These are phyloP conservation scores for Pogonomyrmex barbatus DNA, from an alignment of 1,140 invertebrate genomes.

Conservation along the genomic window DNA sequence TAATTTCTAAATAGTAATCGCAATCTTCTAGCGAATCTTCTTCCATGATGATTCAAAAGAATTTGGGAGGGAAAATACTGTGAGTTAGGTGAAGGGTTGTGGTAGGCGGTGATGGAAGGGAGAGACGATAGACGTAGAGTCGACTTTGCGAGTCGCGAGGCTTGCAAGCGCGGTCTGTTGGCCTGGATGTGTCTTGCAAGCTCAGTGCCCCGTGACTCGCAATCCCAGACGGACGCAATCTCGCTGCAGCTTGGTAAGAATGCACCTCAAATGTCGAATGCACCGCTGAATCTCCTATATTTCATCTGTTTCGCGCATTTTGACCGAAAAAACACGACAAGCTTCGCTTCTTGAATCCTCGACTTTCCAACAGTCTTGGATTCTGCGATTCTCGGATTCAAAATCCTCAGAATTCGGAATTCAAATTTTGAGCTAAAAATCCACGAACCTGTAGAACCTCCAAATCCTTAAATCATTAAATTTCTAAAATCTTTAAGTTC, in stretches of 20 bases:
- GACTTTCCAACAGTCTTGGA: constrained; percentile 9
- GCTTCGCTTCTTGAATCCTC: neutral
- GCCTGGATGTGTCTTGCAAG: constrained; percentile 81
- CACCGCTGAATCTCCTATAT: constrained; percentile 16
- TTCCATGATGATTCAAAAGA: constrained; percentile 2
- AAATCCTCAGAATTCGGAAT: neutral
- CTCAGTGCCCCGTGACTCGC: constrained; percentile 83
- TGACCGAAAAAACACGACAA: neutral
- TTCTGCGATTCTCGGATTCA: neutral
- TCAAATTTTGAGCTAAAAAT: neutral
- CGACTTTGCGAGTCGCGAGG: constrained; percentile 72
- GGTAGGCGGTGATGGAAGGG: constrained; percentile 57
- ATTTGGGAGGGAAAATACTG: constrained; percentile 48
- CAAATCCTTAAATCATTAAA: neutral
- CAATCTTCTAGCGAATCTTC: neutral
- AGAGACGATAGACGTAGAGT: constrained; percentile 70
- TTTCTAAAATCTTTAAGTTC: neutral
- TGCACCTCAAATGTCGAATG: neutral
- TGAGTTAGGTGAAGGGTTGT: constrained; percentile 40
- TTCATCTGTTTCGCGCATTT: constrained; percentile 15
- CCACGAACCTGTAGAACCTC: neutral
- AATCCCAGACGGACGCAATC: constrained; percentile 79
- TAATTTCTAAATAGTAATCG: neutral
- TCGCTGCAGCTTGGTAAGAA: constrained; percentile 64
- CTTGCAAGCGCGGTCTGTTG: constrained; percentile 72